Base-by-base conservation (phyloP, 2,888 invertebrate genomes). In the Patella ulyssiponensis region DNA sequence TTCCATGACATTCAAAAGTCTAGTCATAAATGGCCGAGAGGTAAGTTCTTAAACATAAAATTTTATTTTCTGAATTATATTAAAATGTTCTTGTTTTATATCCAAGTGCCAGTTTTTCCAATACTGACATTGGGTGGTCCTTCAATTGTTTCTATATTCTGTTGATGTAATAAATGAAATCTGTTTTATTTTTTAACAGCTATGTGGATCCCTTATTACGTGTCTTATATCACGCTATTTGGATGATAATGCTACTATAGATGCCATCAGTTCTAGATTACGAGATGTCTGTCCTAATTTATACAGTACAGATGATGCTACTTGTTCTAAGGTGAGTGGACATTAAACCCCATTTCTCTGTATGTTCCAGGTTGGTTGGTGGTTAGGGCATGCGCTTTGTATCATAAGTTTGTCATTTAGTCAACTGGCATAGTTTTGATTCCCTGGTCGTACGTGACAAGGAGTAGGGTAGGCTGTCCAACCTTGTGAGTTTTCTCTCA, bases 281-380 rank as follows among this genome's bases (percentile, higher is more conserved):
- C 93, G 98, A 72, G 96, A 97, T 87, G 94, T 97, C 1, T 99
- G 99, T 89, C 99, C 99, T 0, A 95, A 96, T 85, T 93, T 99
- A 51, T 99, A 98, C 91, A 95, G 96, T 82, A 95, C 95, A 87
- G 98, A 99, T 93, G 99, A 99, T 92, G 98, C 98, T 4, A 96
- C 97, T 15, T 97, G 97, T 87, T 97, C 98, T 2, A 98, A 98
- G 93, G 97, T 96, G 92, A 89, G 84, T 77, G 84, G 33, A 33
- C 33, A 0, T 33, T 33, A 33, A 33, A 33, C 33, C 33, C 33
- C 3, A 33, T 33, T 33, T 33, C 33, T 33, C 33, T 33, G 5
- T 33, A 5, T 33, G 33, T 33, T 33, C 33, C 5, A 33, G 33
- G 33, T 4, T 0, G 33, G 5, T 5, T 5, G 33, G 33, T n/a